phyloP scores from a whole-genome alignment of 1,140 invertebrate species.

The Megalopta genalis region DNA sequence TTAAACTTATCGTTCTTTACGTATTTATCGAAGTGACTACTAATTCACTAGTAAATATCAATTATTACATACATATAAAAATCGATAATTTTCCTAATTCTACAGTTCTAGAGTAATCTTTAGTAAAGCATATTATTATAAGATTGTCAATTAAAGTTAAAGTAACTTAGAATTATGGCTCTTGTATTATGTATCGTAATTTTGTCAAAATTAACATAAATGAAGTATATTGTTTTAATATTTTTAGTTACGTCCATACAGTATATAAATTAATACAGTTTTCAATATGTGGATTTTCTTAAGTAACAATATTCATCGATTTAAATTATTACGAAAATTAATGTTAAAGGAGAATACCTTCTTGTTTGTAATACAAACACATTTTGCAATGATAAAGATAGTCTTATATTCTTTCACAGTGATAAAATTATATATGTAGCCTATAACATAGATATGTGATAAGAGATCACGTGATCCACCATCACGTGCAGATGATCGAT shows the following conservation, averaged over 20 bases:
- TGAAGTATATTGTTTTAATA: neutral
- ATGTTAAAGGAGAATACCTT: neutral
- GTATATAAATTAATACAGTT: no score
- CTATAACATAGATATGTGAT: neutral
- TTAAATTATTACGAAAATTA: neutral
- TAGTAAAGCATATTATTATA: neutral
- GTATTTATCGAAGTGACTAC: neutral
- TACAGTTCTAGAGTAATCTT: neutral
- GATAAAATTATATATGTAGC: conserved; percentile 5
- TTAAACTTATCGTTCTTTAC: neutral
- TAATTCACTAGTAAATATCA: neutral
- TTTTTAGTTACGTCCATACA: neutral
- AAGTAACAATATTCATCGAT: neutral
- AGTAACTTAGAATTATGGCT: neutral
- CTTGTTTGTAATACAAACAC: neutral
- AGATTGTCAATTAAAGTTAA: neutral
- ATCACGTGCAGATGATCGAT: conserved; percentile 38
- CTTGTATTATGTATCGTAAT: neutral
- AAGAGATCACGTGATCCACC: conserved; percentile 32
- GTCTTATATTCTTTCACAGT: neutral
- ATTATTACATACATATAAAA: neutral
- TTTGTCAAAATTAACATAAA: neutral
- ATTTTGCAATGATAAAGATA: neutral
- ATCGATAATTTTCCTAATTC: neutral
- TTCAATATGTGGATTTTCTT: neutral